phyloP scores from a whole-genome alignment of 2,888 invertebrate genomes.

The Unio delphinus region DNA sequence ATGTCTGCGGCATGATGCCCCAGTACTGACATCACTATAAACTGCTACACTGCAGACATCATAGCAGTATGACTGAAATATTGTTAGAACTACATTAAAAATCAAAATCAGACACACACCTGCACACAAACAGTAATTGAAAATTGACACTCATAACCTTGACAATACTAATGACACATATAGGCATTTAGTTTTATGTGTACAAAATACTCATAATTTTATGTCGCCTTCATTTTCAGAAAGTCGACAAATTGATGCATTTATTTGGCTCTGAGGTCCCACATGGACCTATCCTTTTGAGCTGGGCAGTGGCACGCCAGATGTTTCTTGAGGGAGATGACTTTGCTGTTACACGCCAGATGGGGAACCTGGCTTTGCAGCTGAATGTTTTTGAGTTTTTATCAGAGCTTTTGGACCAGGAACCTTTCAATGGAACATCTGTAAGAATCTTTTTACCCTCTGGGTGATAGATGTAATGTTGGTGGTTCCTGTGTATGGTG shows the following conservation, averaged over 20 bases:
- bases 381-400: slow-evolving; percentile 63
- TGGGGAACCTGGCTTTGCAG: slow-evolving; percentile 65
- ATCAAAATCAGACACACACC: too few relatives aligned
- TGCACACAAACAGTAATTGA: too few relatives aligned
- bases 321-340: slow-evolving; percentile 32
- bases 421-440: slow-evolving; percentile 61
- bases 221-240: too few relatives aligned
- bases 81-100: too few relatives aligned
- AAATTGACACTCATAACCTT: too few relatives aligned
- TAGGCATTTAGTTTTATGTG: too few relatives aligned
- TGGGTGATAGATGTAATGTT: not conserved
- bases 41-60: too few relatives aligned
- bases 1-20: too few relatives aligned
- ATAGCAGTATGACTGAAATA: too few relatives aligned
- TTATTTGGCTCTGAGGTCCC: slow-evolving; percentile 50
- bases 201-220: too few relatives aligned
- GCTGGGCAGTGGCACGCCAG: slow-evolving; percentile 67
- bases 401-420: slow-evolving; percentile 48
- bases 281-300: slow-evolving; percentile 67
- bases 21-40: too few relatives aligned
- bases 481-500: not conserved
- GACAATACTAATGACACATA: too few relatives aligned
- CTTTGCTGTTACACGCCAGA: slow-evolving; percentile 43
- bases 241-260: slow-evolving; percentile 42
- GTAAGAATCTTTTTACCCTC: slow-evolving; percentile 42